These are phyloP conservation scores for Sylvicapra grimmia DNA, from an alignment of 2,113 vertebrate species.

Conservation along the genomic window DNA sequence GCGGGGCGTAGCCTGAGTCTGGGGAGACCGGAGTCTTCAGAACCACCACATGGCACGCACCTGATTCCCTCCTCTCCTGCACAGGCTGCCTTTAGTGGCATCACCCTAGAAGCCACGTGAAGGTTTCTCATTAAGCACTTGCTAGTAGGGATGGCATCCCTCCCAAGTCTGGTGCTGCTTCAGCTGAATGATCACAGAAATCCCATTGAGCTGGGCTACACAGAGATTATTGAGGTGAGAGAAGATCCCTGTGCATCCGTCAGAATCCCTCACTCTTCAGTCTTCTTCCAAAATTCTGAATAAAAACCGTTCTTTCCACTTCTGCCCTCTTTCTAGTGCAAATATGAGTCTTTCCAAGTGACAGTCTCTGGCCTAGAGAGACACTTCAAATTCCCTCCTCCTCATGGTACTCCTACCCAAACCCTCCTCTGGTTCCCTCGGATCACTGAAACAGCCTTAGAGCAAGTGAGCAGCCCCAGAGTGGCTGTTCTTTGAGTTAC, in stretches of 20 bases:
- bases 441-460: not conserved
- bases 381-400: not conserved
- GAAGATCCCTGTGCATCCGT: not conserved
- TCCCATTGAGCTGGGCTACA: not conserved
- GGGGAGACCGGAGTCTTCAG: not conserved
- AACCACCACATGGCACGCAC: not conserved
- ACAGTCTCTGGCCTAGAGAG: not conserved
- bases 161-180: not conserved
- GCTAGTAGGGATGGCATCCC: not conserved
- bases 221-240: not conserved
- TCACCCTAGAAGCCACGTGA: not conserved
- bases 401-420: not conserved
- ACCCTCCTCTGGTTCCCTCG: not conserved
- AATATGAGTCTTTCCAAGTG: not conserved
- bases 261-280: not conserved
- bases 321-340: not conserved
- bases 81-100: not conserved
- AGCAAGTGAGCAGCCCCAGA: not conserved
- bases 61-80: not conserved
- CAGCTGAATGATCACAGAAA: not conserved
- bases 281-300: not conserved
- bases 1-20: accelerated
- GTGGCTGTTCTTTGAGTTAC: not conserved
- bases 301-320: not conserved
- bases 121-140: not conserved